Evolutionary conservation across 1,140 invertebrate genomes (phyloP), one percentile per base, ranked within the genome.

Genomic region (Protaetia brevitarsis): DNA sequence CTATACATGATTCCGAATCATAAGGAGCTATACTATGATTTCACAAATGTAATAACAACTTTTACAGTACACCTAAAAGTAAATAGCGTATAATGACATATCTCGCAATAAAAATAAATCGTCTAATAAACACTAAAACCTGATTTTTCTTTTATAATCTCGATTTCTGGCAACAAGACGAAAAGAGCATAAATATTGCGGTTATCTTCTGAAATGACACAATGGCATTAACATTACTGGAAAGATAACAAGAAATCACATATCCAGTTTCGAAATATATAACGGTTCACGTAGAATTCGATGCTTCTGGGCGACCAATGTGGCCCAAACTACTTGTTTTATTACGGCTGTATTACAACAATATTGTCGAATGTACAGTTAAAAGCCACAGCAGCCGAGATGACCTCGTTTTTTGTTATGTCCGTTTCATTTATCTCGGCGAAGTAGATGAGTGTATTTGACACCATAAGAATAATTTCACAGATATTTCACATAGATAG

Each of bases 321-420:
- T 41, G 19, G 19, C 13, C 13, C 37, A 41, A 41, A 21, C 41
- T 51, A 51, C 41, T 51, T 51, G 41, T 51, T 23, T 51, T 51
- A 51, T 51, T 51, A 19, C 16, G 11, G 41, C 41, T 16, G 19
- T 23, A 23, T 23, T 19, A 51, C 19, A 51, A 51, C 41, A 51
- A 51, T 51, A 51, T 51, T 51, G 41, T 19, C 41, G 41, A 51
- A 51, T 19, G 41, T 51, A 51, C 41, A 51, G 41, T 51, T 51
- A 51, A 51, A 51, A 51, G 41, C 16, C n/a, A 19, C 16, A 16
- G 11, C 16, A 13, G 16, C 16, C 11, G 16, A 51, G 41, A 51
- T 51, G 41, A 51, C 41, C 41, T 51, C 41, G 41, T 51, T 51
- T 51, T 51, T 51, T 19, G 8, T 51, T 51, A n/a, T 21, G 26